Percentiles rank a stretch among this genome's conserved stretches.
These are phyloP conservation scores for Antheraea yamamai DNA, from an alignment of 2,888 invertebrate species.

Conservation along the genomic window DNA sequence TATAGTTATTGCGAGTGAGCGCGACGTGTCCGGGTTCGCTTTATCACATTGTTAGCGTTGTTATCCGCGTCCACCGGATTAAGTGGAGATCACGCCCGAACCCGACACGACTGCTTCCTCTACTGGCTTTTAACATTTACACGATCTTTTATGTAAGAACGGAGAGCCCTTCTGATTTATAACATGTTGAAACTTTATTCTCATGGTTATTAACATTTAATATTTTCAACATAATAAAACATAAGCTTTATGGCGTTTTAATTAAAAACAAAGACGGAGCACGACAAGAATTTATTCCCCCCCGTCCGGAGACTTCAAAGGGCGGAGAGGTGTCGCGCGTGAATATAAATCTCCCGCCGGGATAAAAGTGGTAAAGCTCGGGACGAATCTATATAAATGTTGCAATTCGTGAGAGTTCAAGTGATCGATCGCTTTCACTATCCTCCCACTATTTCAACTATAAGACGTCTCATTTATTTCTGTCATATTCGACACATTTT, in stretches of 20 bases:
- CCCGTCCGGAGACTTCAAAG: conserved; percentile 70
- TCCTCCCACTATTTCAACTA: conserved; percentile 69
- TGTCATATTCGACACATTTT: conserved; percentile 67
- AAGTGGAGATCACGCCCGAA: conserved; percentile 69
- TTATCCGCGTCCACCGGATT: conserved; percentile 76
- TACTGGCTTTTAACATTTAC: conserved; percentile 64
- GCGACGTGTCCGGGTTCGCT: conserved; percentile 74
- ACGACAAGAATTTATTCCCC: conserved; percentile 67
- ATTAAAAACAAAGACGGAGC: conserved; percentile 69
- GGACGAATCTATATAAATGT: conserved; percentile 71
- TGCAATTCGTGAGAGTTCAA: conserved; percentile 65
- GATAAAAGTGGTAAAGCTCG: conserved; percentile 65
- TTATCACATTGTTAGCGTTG: conserved; percentile 81
- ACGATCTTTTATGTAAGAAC: conserved; percentile 42
- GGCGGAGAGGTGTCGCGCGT: conserved; percentile 69
- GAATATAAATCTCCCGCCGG: conserved; percentile 72
- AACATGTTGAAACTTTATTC: conserved; percentile 23
- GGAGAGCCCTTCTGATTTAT: conserved; percentile 36
- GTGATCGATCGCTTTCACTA: conserved; percentile 71
- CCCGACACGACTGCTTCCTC: conserved; percentile 53
- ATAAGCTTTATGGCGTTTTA: conserved; percentile 68
- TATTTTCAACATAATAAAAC: conserved; percentile 47
- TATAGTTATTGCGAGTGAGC: conserved; percentile 80
- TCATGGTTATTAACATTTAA: conserved; percentile 36
- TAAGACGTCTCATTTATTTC: conserved; percentile 69